These are phyloP conservation scores for Toxotes chatareus DNA, from an alignment of 2,113 vertebrate species.

Conservation along the genomic window DNA sequence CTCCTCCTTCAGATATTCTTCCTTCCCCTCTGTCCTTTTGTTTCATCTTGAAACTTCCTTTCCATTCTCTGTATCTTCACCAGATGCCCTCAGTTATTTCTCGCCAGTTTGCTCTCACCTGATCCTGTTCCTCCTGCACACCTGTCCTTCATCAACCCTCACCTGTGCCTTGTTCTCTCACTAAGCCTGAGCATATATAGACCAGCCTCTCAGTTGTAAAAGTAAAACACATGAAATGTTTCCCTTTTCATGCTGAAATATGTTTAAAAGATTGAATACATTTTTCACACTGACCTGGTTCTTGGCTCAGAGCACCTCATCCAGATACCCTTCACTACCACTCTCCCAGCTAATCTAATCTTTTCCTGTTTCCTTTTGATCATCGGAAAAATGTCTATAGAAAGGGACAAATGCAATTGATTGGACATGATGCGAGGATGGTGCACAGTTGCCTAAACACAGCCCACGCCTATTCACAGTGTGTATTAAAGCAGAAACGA, in stretches of 20 bases:
- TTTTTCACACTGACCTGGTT: neutral
- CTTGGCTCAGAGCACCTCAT: too few relatives aligned
- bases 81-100: neutral
- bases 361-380: neutral
- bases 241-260: too few relatives aligned
- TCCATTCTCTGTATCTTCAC: neutral
- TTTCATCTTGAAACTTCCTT: neutral
- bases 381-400: neutral
- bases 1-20: neutral
- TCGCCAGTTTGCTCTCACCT: neutral
- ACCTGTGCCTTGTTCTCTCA: neutral
- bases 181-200: neutral
- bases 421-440: neutral
- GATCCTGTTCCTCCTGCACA: neutral
- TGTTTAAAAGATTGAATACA: too few relatives aligned
- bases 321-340: neutral
- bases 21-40: neutral
- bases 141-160: neutral
- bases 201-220: neutral
- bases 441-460: constrained; percentile 1
- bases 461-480: neutral
- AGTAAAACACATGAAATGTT: too few relatives aligned
- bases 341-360: neutral
- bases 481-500: neutral
- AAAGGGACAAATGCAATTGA: neutral